Percentiles rank a stretch among this genome's conserved stretches.
Evolutionary conservation across 2,113 vertebrate species (phyloP).

Genomic region (Callopanchax toddi): DNA sequence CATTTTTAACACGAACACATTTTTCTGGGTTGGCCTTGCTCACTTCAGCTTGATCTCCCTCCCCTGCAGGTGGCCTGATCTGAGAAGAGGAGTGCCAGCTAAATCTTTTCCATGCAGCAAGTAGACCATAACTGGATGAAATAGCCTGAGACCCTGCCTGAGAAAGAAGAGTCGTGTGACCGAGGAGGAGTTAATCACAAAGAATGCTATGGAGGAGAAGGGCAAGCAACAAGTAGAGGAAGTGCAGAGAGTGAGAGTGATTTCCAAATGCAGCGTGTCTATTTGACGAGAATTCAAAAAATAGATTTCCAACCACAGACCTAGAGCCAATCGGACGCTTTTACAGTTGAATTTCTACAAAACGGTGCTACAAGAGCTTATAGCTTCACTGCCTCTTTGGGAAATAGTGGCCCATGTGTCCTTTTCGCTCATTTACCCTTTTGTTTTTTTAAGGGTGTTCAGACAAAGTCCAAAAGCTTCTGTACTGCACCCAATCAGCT

Average conservation of each 20-base stretch:
- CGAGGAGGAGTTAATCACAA: conserved; percentile 16
- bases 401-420: too few relatives aligned
- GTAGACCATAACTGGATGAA: conserved; percentile 1
- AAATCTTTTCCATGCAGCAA: background rate
- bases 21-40: background rate
- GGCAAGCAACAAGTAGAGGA: conserved; percentile 24
- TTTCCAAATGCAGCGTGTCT: conserved; percentile 4
- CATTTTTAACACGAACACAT: background rate
- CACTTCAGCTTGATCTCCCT: background rate
- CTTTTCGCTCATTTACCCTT: background rate
- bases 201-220: conserved; percentile 20
- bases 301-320: background rate
- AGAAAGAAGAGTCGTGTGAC: conserved; percentile 33
- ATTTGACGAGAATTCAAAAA: conserved; percentile 3
- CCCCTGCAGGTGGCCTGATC: background rate
- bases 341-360: background rate
- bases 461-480: too few relatives aligned
- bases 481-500: too few relatives aligned
- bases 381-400: background rate
- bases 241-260: background rate
- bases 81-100: background rate
- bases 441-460: background rate
- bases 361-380: background rate
- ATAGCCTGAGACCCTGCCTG: background rate
- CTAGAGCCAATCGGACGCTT: background rate